phyloP scores from a whole-genome alignment of 2,797 vertebrate species.

The Malacoctenus gilli region DNA sequence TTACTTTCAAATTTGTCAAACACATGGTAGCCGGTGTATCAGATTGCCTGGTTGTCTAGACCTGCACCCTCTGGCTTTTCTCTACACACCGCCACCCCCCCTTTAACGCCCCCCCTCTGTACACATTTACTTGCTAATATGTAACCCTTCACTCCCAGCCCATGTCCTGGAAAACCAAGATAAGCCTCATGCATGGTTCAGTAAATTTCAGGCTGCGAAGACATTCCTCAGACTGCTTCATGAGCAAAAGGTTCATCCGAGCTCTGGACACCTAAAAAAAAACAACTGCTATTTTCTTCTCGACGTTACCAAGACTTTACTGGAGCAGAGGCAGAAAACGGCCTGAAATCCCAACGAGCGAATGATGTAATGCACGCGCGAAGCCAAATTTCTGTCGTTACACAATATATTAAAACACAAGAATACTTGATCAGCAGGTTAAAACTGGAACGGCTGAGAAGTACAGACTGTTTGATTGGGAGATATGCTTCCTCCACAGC shows the following conservation, averaged over 20 bases:
- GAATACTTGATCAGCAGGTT: constrained; percentile 1
- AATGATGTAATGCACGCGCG: no score
- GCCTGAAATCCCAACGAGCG: no score
- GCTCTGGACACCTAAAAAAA: constrained; percentile 31
- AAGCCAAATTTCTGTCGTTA: background rate
- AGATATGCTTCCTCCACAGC: background rate
- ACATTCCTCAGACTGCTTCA: constrained; percentile 52
- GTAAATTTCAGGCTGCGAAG: constrained; percentile 58
- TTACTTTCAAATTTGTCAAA: constrained; percentile 38
- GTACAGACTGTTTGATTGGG: background rate
- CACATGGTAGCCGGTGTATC: constrained; percentile 34
- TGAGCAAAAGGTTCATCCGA: constrained; percentile 30
- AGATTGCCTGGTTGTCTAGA: constrained; percentile 43
- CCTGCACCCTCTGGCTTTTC: constrained; percentile 25
- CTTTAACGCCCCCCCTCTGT: constrained; percentile 39
- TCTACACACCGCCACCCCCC: no score
- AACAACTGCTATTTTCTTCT: background rate
- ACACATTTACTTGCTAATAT: constrained; percentile 62
- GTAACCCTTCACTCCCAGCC: constrained; percentile 60
- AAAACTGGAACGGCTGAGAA: constrained; percentile 7
- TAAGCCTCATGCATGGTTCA: constrained; percentile 62
- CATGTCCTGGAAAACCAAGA: constrained; percentile 62
- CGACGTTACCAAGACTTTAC: background rate
- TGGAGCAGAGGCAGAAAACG: background rate
- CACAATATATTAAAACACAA: background rate